Base-by-base conservation (phyloP, 2,797 vertebrate species). In the Squalus acanthias region DNA sequence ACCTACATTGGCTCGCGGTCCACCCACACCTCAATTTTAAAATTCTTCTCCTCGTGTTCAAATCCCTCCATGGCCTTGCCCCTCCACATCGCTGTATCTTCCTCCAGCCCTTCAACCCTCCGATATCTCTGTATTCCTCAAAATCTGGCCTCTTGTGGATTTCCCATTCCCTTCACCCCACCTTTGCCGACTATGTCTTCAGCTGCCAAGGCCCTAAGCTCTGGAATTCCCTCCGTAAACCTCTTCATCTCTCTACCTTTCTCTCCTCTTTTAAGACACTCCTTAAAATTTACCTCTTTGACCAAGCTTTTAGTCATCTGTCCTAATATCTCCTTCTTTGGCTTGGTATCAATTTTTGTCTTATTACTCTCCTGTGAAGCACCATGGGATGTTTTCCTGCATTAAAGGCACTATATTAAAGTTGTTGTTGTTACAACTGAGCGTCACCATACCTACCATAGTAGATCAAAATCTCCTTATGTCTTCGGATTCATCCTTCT, bases 391-490 rank as follows among this genome's bases (percentile, higher is more conserved):
- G 9, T 79, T 2, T 10, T 87, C 17, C 85, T 53, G 24, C 24
- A 53, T 20, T 17, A 53, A 87, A 87, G 3, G 17, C 17, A 6
- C 9, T 87, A 87, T 87, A 9, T 53, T 20, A 50, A 53, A 24
- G 60, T 63, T 63, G 60, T 63, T 63, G 6, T 63, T 63, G 60
- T 63, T 5, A 63, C 60, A 8, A 63, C 6, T 63, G 60, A 63
- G 60, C 60, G 6, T 63, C 60, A 63, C 60, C 60, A 8, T 63
- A 63, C 5, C 60, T 8, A 63, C 60, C 60, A 57, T 57, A 99
- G 98, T 96, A 99, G 98, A 87, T 98, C 98, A 97, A 99, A 99
- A 97, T 99, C 99, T 96, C 98, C 98, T 96, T 97, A 98, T 94
- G 97, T 98, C 97, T 98, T 97, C 0, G 99, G 99, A 97, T 99